Evolutionary conservation across 2,888 invertebrate species (phyloP).

Genomic region (Thalpophila matura): DNA sequence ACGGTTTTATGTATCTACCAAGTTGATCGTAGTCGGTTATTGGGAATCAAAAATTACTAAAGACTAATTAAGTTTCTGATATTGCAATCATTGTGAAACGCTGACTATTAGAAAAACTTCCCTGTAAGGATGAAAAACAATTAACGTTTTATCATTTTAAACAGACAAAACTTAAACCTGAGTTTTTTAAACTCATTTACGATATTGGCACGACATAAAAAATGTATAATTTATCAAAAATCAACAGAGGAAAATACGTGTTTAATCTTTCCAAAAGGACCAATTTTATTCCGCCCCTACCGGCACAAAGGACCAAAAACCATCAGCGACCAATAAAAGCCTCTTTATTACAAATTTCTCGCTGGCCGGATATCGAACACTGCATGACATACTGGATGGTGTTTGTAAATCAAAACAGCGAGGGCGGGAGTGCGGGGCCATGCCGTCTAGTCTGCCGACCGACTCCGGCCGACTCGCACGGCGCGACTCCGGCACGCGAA

Average conservation of each 20-base stretch:
- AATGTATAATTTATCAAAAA: background rate
- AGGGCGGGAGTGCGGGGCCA: conserved; percentile 68
- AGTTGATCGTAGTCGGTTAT: too few relatives aligned
- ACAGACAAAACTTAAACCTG: background rate
- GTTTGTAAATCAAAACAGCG: conserved; percentile 76
- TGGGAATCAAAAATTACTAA: too few relatives aligned
- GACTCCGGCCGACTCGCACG: conserved; percentile 80
- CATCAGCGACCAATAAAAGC: conserved; percentile 44
- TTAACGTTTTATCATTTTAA: background rate
- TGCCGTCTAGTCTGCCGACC: conserved; percentile 80
- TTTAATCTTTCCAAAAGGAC: background rate
- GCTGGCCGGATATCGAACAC: conserved; percentile 65
- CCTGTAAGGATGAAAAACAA: background rate
- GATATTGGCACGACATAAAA: background rate
- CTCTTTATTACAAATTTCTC: conserved; percentile 55
- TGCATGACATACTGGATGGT: conserved; percentile 70
- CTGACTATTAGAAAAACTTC: background rate
- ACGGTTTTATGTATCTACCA: too few relatives aligned
- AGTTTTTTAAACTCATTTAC: background rate
- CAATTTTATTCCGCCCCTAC: conserved; percentile 4
- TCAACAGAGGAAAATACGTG: background rate
- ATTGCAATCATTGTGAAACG: background rate
- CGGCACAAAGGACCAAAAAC: conserved; percentile 25
- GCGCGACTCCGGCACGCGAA: conserved; percentile 61
- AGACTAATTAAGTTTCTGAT: background rate